These are phyloP conservation scores for Spinus olivaceus DNA, from an alignment of 2,797 vertebrate genomes.

Conservation along the genomic window DNA sequence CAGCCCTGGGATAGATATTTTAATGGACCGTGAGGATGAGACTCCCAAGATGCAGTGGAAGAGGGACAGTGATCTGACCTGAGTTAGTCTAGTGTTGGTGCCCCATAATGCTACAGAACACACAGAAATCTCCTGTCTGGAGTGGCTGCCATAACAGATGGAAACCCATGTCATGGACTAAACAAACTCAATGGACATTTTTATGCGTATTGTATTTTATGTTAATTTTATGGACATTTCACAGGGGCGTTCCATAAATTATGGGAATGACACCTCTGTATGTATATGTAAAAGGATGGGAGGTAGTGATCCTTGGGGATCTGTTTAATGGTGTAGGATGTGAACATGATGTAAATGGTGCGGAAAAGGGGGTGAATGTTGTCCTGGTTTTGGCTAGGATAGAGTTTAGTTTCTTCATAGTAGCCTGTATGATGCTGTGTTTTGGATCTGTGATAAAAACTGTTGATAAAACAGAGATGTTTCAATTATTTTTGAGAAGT, in stretches of 20 bases:
- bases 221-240: neutral
- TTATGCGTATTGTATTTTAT: neutral
- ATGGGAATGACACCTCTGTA: neutral
- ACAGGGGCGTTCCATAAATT: neutral
- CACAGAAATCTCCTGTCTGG: neutral
- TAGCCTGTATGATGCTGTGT: neutral
- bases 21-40: neutral
- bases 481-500: neutral
- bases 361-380: neutral
- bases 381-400: neutral
- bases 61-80: neutral
- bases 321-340: neutral
- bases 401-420: neutral
- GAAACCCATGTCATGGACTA: neutral
- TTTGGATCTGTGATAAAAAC: neutral
- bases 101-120: neutral
- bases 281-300: neutral
- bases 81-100: neutral
- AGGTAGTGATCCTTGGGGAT: neutral
- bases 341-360: neutral
- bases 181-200: neutral
- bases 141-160: neutral
- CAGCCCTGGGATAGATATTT: neutral
- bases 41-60: neutral
- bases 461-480: neutral